A percentile compares a stretch with the other conserved stretches of the same genome.
phyloP scores from a whole-genome alignment of 2,113 vertebrate genomes.

The Microcebus ravelobensis region DNA sequence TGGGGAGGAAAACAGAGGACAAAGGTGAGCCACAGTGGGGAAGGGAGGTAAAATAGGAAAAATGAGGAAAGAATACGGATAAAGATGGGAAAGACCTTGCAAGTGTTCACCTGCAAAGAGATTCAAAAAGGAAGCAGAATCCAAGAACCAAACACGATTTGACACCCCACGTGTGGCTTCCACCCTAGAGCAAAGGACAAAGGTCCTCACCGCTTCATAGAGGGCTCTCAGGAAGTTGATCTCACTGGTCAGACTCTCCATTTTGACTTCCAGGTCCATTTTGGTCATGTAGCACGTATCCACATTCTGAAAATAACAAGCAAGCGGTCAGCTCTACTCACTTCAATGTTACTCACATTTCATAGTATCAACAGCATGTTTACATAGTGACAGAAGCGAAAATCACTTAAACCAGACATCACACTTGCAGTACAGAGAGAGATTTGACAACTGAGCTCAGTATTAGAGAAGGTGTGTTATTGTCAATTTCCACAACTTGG shows the following conservation, averaged over 20 bases:
- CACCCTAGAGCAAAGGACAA: not conserved
- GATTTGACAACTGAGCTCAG: not conserved
- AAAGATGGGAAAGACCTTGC: not conserved
- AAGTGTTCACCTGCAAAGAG: not conserved
- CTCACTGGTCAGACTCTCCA: constrained; percentile 83
- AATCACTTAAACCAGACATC: not conserved
- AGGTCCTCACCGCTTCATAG: constrained; percentile 81
- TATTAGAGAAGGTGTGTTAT: not conserved
- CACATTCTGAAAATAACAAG: constrained; percentile 79
- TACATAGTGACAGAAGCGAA: not conserved
- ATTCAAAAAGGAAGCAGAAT: not conserved
- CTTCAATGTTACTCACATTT: not conserved
- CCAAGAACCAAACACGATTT: not conserved
- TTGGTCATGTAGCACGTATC: constrained; percentile 84
- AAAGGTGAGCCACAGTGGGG: not conserved
- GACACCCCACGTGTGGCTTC: not conserved
- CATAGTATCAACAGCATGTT: not conserved
- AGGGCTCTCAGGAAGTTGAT: constrained; percentile 84
- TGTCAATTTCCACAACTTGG: not conserved
- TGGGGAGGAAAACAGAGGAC: not conserved
- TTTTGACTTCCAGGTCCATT: constrained; percentile 84
- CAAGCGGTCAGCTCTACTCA: not conserved
- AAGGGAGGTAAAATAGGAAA: not conserved
- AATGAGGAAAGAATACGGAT: not conserved
- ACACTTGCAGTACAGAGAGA: not conserved